phyloP scores from a whole-genome alignment of 30 jellyfish, hydroid and myxozoan species.

The Hydractinia echinata region DNA sequence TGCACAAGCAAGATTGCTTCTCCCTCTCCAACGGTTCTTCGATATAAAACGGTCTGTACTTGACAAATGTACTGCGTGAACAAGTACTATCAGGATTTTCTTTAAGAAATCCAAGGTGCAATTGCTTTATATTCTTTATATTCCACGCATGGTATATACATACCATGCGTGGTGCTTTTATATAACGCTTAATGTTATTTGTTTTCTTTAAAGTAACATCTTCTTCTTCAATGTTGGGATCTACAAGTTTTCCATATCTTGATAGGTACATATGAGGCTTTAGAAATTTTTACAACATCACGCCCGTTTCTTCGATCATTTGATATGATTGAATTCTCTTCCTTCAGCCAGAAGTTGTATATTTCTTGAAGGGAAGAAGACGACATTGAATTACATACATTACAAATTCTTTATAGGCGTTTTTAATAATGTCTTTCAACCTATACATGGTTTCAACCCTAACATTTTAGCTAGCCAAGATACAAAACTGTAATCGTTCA shows the following conservation, averaged over 20 bases:
- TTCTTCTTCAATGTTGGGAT: too few species aligned
- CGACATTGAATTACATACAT: background rate
- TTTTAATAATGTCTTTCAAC: background rate
- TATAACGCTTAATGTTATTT: conserved; percentile 11
- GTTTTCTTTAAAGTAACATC: too few species aligned
- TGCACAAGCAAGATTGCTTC: background rate
- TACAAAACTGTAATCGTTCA: background rate
- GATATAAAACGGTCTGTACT: background rate
- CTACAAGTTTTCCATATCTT: too few species aligned
- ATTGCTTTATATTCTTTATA: background rate
- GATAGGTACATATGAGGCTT: too few species aligned
- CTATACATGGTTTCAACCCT: conserved; percentile 4
- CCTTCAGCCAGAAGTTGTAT: background rate
- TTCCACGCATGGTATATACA: too few species aligned
- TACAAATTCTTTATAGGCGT: background rate
- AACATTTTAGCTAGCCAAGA: conserved; percentile 1
- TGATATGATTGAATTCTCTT: background rate
- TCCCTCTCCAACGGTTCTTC: background rate
- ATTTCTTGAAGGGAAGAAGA: background rate
- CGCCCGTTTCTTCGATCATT: conserved; percentile 21
- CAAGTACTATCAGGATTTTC: background rate
- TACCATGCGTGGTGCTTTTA: conserved; percentile 20
- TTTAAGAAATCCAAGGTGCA: background rate
- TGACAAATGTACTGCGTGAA: background rate
- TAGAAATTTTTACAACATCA: too few species aligned